Conservation (phyloP, 2,113 vertebrate genomes). For the Rousettus leschenaultii region DNA sequence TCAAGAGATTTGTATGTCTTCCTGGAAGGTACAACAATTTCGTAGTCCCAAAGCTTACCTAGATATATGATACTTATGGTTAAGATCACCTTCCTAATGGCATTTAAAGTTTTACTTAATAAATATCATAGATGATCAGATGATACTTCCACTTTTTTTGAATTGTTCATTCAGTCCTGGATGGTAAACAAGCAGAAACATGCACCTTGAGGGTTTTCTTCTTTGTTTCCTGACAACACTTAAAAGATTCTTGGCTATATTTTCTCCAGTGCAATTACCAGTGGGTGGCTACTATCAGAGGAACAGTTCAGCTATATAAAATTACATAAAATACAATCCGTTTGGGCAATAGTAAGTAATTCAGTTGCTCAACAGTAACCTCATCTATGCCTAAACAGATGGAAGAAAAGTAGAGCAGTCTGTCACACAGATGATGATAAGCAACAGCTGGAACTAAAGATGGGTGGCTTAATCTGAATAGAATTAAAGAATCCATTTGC, state of each 20-base stretch:
- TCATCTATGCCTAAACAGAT: slow-evolving; percentile 63
- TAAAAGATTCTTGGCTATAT: not conserved
- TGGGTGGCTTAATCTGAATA: slow-evolving; percentile 5
- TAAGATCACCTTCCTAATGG: not conserved
- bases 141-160: not conserved
- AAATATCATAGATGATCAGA: not conserved
- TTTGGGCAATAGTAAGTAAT: slow-evolving; percentile 63
- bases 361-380: slow-evolving; percentile 48
- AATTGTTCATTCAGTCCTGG: not conserved
- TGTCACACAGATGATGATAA: not conserved
- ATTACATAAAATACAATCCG: slow-evolving; percentile 66
- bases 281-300: slow-evolving; percentile 41
- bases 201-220: not conserved
- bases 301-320: slow-evolving; percentile 53
- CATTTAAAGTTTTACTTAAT: slow-evolving; percentile 3
- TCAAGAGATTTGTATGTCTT: not conserved
- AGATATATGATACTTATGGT: not conserved
- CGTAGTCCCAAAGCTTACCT: not conserved
- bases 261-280: not conserved
- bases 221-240: not conserved
- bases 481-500: slow-evolving; percentile 54
- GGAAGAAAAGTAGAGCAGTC: slow-evolving; percentile 57
- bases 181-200: not conserved
- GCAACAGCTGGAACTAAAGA: slow-evolving; percentile 49
- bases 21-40: not conserved